Evolutionary conservation across 2,797 vertebrate species (phyloP), one percentile per base, ranked within the genome.

Genomic region (Acanthurus tractus): DNA sequence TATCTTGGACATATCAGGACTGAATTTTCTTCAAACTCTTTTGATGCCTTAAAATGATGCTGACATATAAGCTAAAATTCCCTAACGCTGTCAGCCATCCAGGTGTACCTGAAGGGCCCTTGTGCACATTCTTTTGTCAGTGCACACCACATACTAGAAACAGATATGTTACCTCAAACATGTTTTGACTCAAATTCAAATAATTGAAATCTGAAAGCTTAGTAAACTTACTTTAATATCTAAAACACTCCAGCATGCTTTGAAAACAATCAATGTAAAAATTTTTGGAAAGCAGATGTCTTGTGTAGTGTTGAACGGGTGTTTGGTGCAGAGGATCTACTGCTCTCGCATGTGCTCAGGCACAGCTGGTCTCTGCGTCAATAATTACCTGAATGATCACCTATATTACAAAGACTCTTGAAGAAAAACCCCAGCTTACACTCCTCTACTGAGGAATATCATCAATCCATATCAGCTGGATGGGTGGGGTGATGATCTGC

Each of bases 221-320:
- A 25, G 44, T 73, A 54, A 57, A 17, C 42, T 3, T 25, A 17
- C 46, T 20, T 17, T 48, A 2, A 13, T 34, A 25, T 38, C 15
- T 54, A 23, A 56, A 74, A 48, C 57, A 34, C 18, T n/a, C 57
- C 46, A 34, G 56, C 46, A 29, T 18, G 53, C 58, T 74, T 45
- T 62, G 17, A 17, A 63, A 55, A 71, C 25, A 25, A 25, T 25
- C 25, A 25, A 25, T 25, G 25, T 25, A 64, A 23, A 3, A 22
- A 23, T 22, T 44, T 25, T 66, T 23, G 52, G 38, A 42, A 64
- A 50, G 29, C 5, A 23, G 15, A 54, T 0, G 4, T 14, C 36
- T 59, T 15, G 18, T 50, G 29, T 2, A 9, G 45, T 52, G 34
- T 10, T 25, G 44, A 59, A 46, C n/a, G 11, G 17, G 1, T 15